Evolutionary conservation across 2,113 vertebrate species (phyloP).

Genomic region (Crotalus viridis): DNA sequence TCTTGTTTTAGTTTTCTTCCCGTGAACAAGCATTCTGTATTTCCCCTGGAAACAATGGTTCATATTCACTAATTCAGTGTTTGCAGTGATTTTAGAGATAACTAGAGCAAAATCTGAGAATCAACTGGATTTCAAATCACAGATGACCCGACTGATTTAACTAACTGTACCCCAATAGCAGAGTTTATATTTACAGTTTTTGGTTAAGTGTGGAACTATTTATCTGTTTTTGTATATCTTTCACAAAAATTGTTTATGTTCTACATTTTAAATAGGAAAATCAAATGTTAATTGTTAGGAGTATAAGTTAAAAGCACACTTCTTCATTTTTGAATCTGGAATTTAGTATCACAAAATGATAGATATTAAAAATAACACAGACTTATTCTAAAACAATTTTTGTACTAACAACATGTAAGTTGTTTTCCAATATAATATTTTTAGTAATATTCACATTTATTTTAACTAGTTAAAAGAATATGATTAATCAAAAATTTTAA

Average conservation of each 20-base stretch:
- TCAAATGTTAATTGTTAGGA: background rate
- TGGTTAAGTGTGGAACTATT: background rate
- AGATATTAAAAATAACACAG: background rate
- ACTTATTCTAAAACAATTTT: background rate
- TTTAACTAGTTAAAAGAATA: background rate
- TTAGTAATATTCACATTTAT: background rate
- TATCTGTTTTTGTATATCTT: background rate
- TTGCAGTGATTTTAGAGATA: background rate
- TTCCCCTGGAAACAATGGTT: background rate
- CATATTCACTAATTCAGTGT: background rate
- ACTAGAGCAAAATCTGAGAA: background rate
- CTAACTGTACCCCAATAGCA: background rate
- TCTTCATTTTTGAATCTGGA: background rate
- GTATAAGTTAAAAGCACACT: background rate
- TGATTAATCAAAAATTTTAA: background rate
- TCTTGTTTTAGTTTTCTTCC: background rate
- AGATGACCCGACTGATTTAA: background rate
- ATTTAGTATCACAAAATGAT: background rate
- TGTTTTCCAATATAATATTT: background rate
- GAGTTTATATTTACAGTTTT: background rate
- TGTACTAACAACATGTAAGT: background rate
- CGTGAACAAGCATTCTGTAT: background rate
- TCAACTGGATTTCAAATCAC: background rate
- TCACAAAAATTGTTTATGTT: background rate
- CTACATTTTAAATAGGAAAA: background rate